Percentiles rank a stretch among this genome's conserved stretches.
Evolutionary conservation across 1,140 invertebrate genomes (phyloP).

Genomic region (Gonatopus flavifemur): DNA sequence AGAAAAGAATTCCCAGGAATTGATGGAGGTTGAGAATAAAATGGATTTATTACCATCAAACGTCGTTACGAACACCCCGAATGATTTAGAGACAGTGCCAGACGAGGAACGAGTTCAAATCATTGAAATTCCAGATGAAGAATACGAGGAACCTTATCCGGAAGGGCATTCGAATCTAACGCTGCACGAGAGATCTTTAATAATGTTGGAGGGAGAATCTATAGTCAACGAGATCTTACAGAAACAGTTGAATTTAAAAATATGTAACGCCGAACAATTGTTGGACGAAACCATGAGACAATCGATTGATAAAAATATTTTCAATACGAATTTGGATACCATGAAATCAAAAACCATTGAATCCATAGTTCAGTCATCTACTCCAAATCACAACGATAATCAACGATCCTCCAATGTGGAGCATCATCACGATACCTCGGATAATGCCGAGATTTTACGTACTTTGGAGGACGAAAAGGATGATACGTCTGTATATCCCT

Average conservation of each 20-base stretch:
- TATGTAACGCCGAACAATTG: conserved; percentile 30
- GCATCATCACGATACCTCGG: too few relatives aligned
- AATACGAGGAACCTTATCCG: conserved; percentile 49
- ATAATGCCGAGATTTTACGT: too few relatives aligned
- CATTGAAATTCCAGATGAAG: conserved; percentile 50
- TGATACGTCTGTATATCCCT: too few relatives aligned
- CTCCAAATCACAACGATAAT: too few relatives aligned
- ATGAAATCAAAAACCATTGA: too few relatives aligned
- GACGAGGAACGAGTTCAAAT: conserved; percentile 55
- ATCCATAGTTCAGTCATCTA: too few relatives aligned
- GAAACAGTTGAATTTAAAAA: conserved; percentile 9
- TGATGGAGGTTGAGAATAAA: conserved; percentile 13
- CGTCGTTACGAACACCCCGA: neutral
- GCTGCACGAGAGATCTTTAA: conserved; percentile 43
- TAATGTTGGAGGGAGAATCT: conserved; percentile 34
- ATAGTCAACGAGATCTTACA: conserved; percentile 19
- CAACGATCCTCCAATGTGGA: too few relatives aligned
- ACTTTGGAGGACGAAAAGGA: too few relatives aligned
- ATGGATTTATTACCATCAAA: conserved; percentile 7
- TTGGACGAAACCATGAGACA: conserved; percentile 29
- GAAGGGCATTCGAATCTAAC: conserved; percentile 37
- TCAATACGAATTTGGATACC: too few relatives aligned
- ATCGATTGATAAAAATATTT: neutral
- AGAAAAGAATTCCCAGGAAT: too few relatives aligned
- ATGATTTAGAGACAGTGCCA: conserved; percentile 33